A percentile compares a stretch with the other conserved stretches of the same genome.
phyloP scores from a whole-genome alignment of 2,888 invertebrate genomes.

The Drosophila limbata region DNA sequence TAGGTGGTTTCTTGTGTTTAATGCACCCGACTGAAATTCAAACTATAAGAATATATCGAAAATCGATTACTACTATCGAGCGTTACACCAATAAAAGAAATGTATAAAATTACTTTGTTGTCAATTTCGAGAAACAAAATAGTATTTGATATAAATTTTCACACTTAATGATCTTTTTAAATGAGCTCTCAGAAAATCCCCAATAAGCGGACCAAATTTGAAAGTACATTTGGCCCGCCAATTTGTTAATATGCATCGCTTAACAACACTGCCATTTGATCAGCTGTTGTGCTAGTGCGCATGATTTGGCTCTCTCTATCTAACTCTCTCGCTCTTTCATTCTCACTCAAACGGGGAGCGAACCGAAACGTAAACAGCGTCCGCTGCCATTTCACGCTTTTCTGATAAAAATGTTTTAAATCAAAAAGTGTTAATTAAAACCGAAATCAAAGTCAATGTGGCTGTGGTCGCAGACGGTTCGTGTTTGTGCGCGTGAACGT shows the following conservation, averaged over 20 bases:
- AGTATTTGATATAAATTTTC: neutral
- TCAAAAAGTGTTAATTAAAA: conserved; percentile 79
- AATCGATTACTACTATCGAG: conserved; percentile 28
- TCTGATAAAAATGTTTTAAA: conserved; percentile 80
- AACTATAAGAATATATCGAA: conserved; percentile 22
- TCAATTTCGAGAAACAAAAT: neutral
- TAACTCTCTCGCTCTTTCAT: conserved; percentile 24
- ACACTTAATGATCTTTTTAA: neutral
- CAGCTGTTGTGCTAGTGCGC: conserved; percentile 55
- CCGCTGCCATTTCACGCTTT: conserved; percentile 71
- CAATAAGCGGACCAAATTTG: neutral
- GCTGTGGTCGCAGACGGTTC: conserved; percentile 71
- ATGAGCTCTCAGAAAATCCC: neutral
- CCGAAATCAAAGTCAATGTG: conserved; percentile 79
- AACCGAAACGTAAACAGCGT: conserved; percentile 76
- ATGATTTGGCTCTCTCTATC: conserved; percentile 42
- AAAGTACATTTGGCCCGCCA: conserved; percentile 28
- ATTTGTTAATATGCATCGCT: neutral
- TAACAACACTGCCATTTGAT: conserved; percentile 28
- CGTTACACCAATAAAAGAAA: neutral
- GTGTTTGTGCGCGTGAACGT: conserved; percentile 66
- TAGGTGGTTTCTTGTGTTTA: conserved; percentile 33
- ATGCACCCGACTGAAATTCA: conserved; percentile 21
- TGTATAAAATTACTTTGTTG: neutral
- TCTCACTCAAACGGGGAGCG: conserved; percentile 40